Evolutionary conservation across 2,888 invertebrate genomes (phyloP), one percentile per base, ranked within the genome.

Genomic region (Teinopalpus imperialis): DNA sequence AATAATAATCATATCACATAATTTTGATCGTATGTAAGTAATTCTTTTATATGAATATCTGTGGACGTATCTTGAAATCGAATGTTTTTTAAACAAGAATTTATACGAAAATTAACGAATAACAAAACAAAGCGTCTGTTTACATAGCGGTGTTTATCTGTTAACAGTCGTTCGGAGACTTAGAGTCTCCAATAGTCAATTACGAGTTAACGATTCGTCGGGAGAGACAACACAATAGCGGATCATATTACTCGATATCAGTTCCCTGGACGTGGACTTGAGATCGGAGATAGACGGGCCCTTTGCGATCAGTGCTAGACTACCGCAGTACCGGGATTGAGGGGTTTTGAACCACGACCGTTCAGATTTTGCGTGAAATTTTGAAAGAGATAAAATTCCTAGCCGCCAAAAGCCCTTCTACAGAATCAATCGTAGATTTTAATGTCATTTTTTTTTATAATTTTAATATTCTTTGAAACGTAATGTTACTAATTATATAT

Each of bases 151-250:
- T 48, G 36, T 48, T 48, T 42, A 39, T 47, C 36, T 31, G 20
- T 5, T 6, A 32, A 40, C 49, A 41, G 35, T 39, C 23, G 41
- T 31, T 32, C 20, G 37, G 44, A 49, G 43, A 46, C 43, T 41
- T 36, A 23, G 16, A 34, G 35, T 32, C 24, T 69, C 71, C 60
- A 59, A 56, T 63, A 67, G 67, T 79, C 78, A 81, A 81, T 81
- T 81, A 75, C 77, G 54, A 51, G 54, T 55, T 59, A 63, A 59
- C 62, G 61, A 59, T 44, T 53, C 37, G 51, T 35, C 53, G 53
- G 54, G 52, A 66, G 51, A 66, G 81, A 81, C 82, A 80, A 72
- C 61, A 83, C 83, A 83, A 83, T 82, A 68, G 76, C 13, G 66
- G 61, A 66, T 83, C 80, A 67, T 53, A 66, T 83, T 83, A 73